phyloP scores from a whole-genome alignment of 2,888 invertebrate genomes.

The Lithophane socia region DNA sequence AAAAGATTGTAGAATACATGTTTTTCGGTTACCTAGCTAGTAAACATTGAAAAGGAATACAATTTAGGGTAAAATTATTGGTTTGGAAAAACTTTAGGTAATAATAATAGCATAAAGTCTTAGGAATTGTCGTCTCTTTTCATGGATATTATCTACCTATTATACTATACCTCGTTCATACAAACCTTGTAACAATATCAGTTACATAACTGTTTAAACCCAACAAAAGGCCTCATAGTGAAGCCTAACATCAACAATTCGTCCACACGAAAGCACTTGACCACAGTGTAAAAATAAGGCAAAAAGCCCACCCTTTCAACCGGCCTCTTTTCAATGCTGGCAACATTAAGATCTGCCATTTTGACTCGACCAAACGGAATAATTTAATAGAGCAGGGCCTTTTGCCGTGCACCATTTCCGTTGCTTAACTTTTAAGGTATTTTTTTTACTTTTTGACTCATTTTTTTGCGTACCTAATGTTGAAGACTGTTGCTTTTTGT shows the following conservation, averaged over 20 bases:
- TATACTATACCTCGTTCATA: background rate
- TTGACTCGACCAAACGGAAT: constrained; percentile 84
- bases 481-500: constrained; percentile 36
- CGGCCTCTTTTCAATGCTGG: constrained; percentile 79
- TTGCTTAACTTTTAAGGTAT: constrained; percentile 70
- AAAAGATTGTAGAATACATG: no score
- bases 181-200: constrained; percentile 15
- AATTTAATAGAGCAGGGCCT: constrained; percentile 86
- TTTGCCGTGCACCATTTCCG: constrained; percentile 77
- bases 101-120: background rate
- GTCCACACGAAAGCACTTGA: constrained; percentile 61
- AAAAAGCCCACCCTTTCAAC: constrained; percentile 72
- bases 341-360: constrained; percentile 84
- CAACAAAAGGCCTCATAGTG: constrained; percentile 24
- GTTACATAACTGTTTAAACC: constrained; percentile 7
- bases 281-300: constrained; percentile 61
- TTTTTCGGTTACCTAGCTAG: background rate
- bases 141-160: background rate
- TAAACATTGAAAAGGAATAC: background rate
- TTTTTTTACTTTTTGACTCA: constrained; percentile 57
- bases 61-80: background rate
- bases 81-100: background rate
- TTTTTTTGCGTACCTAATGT: constrained; percentile 49
- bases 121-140: background rate
- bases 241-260: constrained; percentile 52